Evolutionary conservation across 2,888 invertebrate species (phyloP), one percentile per base, ranked within the genome.

Genomic region (Microplitis deprimator): DNA sequence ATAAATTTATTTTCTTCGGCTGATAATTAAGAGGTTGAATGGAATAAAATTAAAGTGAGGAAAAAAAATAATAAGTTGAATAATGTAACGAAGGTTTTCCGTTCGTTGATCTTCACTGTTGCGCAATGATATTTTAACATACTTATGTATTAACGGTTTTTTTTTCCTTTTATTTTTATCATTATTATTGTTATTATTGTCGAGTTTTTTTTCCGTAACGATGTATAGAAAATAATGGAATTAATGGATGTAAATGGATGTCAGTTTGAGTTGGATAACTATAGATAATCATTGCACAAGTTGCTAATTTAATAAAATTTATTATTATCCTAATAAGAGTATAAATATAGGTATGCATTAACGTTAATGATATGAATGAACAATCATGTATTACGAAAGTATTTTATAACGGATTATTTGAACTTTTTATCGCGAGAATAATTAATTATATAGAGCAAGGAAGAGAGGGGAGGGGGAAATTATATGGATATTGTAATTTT

Each of bases 201-300:
- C 6, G 50, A 50, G 69, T 59, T 40, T 50, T n/a, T 41, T 29
- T 65, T 50, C 10, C 41, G 13, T 64, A 16, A 73, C 64, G 65
- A 73, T 38, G 61, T 29, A 39, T 38, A 59, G 67, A 41, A 64
- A 73, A 73, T 64, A 40, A 61, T 41, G 29, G 62, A 41, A 40
- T 20, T 10, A 74, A 59, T 40, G 65, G 40, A 71, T 4, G 62
- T 29, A 65, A 65, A 50, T 60, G 74, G 38, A 60, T 59, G 29
- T 67, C 20, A 73, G 73, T 74, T 68, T 74, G 65, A 67, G 59
- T 74, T 68, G 74, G 61, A 74, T 74, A 74, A 74, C 67, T 60
- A 74, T 67, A 60, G 60, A 68, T 68, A 74, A 67, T 73, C 39
- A 17, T 74, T 74, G n/a, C 74, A 68, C 68, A 74, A 74, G 65